Conservation (phyloP, 2,797 vertebrate genomes). For the Sebastes itinus region DNA sequence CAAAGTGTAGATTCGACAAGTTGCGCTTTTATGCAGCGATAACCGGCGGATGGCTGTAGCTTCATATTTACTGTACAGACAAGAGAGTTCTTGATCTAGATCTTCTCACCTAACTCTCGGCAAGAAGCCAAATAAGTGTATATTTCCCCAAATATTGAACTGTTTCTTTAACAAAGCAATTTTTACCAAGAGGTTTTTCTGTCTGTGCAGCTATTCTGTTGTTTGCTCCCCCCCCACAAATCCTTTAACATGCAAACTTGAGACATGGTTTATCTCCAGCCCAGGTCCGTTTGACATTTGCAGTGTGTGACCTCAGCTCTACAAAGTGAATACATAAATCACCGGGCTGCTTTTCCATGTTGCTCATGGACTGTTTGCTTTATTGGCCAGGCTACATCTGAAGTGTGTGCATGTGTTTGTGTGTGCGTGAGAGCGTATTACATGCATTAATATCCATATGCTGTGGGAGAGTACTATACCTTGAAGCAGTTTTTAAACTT, state of each 20-base stretch:
- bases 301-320: conserved; percentile 56
- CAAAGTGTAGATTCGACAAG: background rate
- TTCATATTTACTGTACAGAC: background rate
- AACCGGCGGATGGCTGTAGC: too few relatives aligned
- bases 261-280: conserved; percentile 68
- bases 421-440: background rate
- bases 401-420: background rate
- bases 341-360: conserved; percentile 56
- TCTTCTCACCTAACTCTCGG: background rate
- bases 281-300: conserved; percentile 46
- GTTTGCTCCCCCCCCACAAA: background rate
- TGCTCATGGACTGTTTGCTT: conserved; percentile 57
- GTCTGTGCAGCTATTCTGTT: background rate
- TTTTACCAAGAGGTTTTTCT: background rate
- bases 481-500: conserved; percentile 99
- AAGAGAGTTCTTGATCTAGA: background rate
- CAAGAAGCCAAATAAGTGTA: background rate
- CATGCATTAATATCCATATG: conserved; percentile 8
- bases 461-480: conserved; percentile 75
- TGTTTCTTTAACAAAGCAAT: background rate
- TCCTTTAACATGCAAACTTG: conserved; percentile 15
- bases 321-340: conserved; percentile 69
- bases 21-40: background rate
- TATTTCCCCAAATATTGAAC: background rate
- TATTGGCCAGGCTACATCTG: conserved; percentile 27